These are phyloP conservation scores for Cottoperca gobio DNA, from an alignment of 2,797 vertebrate genomes.

Conservation along the genomic window DNA sequence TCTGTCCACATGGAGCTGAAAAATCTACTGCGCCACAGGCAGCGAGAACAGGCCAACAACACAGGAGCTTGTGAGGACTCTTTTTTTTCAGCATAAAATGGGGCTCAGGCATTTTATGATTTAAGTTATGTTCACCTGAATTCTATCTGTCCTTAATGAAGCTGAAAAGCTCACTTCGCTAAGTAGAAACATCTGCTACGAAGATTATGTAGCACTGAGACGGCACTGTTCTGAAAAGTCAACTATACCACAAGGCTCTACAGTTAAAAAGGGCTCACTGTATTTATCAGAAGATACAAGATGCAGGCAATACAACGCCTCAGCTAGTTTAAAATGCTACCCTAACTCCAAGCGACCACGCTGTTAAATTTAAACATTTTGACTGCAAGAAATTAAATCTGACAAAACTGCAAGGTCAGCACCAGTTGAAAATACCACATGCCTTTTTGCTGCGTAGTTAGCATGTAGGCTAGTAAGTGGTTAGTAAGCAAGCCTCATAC, in stretches of 20 bases:
- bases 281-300: constrained; percentile 30
- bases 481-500: not conserved
- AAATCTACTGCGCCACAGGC: constrained; percentile 78
- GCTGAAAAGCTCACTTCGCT: constrained; percentile 45
- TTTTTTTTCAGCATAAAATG: constrained; percentile 43
- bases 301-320: not conserved
- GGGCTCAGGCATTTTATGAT: constrained; percentile 28
- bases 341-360: not conserved
- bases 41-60: constrained; percentile 54
- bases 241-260: constrained; percentile 24
- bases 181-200: constrained; percentile 57
- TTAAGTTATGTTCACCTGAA: constrained; percentile 42
- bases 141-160: constrained; percentile 43
- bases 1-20: constrained; percentile 78
- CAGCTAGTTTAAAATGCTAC: not conserved
- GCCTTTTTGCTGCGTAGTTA: constrained; percentile 7
- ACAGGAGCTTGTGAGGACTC: constrained; percentile 50
- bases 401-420: constrained; percentile 25
- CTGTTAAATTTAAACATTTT: constrained; percentile 5
- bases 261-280: constrained; percentile 17
- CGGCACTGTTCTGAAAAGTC: constrained; percentile 47
- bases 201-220: constrained; percentile 46
- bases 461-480: not conserved
- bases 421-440: constrained; percentile 16
- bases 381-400: constrained; percentile 9